phyloP scores from a whole-genome alignment of 2,888 invertebrate genomes.

The Spodoptera littoralis region DNA sequence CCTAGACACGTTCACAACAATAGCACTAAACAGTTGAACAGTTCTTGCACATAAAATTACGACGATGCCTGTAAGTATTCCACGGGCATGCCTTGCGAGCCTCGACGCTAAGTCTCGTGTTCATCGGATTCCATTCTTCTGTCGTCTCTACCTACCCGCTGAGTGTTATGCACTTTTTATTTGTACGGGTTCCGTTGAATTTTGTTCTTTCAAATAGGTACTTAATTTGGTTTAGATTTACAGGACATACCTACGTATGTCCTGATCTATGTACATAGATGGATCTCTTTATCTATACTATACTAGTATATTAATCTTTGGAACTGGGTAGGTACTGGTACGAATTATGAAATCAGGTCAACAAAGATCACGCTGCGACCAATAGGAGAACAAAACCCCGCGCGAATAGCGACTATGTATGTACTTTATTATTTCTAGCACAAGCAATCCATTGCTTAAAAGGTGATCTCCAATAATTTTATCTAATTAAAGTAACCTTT shows the following conservation, averaged over 20 bases:
- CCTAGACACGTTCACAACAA: conserved; percentile 37
- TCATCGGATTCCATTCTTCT: conserved; percentile 61
- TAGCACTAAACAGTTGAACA: conserved; percentile 2
- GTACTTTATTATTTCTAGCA: too few relatives aligned
- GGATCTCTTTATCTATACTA: too few relatives aligned
- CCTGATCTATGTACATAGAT: too few relatives aligned
- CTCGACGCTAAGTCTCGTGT: conserved; percentile 57
- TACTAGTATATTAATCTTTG: too few relatives aligned
- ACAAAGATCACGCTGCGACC: too few relatives aligned
- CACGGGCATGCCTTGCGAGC: conserved; percentile 47
- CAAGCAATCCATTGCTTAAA: too few relatives aligned
- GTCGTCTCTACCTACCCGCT: conserved; percentile 34
- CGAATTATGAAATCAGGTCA: too few relatives aligned
- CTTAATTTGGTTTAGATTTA: neutral
- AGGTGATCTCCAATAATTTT: too few relatives aligned
- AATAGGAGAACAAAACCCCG: too few relatives aligned
- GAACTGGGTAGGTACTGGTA: too few relatives aligned
- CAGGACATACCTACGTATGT: neutral
- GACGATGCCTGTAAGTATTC: conserved; percentile 53
- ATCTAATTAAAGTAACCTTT: too few relatives aligned
- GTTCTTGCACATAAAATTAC: conserved; percentile 49
- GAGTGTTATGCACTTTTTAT: conserved; percentile 22
- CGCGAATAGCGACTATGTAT: too few relatives aligned
- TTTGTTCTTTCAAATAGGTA: neutral
- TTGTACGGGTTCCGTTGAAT: conserved; percentile 27